These are phyloP conservation scores for Rhinichthys osculus DNA, from an alignment of 2,797 vertebrate species.

Conservation along the genomic window DNA sequence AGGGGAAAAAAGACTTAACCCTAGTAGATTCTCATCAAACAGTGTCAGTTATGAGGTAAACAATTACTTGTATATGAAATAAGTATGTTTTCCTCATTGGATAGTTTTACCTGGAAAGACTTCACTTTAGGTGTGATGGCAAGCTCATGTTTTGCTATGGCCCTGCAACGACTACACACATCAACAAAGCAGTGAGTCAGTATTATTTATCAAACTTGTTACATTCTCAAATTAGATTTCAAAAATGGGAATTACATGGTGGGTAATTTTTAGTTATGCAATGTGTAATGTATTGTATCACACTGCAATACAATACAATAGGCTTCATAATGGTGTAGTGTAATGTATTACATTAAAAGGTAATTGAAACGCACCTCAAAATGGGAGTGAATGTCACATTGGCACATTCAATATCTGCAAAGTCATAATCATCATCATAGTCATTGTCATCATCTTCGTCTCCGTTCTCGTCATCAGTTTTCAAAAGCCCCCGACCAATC, in stretches of 20 bases:
- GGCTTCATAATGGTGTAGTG: neutral
- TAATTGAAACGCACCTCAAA: slow-evolving; percentile 77
- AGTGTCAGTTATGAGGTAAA: neutral
- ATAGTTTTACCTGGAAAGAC: slow-evolving; percentile 86
- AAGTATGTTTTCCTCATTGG: neutral
- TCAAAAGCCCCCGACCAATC: slow-evolving; percentile 82
- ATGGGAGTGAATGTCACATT: slow-evolving; percentile 86
- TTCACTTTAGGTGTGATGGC: slow-evolving; percentile 76
- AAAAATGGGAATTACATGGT: slow-evolving; percentile 5
- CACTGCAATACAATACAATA: neutral
- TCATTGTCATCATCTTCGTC: slow-evolving; percentile 77
- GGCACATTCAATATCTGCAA: slow-evolving; percentile 80
- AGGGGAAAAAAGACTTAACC: neutral
- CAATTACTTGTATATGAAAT: neutral
- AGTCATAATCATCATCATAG: slow-evolving; percentile 82
- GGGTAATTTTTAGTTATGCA: neutral
- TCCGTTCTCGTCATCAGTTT: slow-evolving; percentile 73
- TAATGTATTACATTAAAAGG: neutral
- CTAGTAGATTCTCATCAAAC: neutral
- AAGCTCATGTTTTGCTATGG: slow-evolving; percentile 73
- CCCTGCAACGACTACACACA: slow-evolving; percentile 78
- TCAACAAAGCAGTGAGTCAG: slow-evolving; percentile 17
- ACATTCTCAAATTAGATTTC: neutral
- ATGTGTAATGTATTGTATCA: neutral
- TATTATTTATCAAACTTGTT: neutral